These are phyloP conservation scores for Trogon surrucura DNA, from an alignment of 2,113 vertebrate species.

Conservation along the genomic window DNA sequence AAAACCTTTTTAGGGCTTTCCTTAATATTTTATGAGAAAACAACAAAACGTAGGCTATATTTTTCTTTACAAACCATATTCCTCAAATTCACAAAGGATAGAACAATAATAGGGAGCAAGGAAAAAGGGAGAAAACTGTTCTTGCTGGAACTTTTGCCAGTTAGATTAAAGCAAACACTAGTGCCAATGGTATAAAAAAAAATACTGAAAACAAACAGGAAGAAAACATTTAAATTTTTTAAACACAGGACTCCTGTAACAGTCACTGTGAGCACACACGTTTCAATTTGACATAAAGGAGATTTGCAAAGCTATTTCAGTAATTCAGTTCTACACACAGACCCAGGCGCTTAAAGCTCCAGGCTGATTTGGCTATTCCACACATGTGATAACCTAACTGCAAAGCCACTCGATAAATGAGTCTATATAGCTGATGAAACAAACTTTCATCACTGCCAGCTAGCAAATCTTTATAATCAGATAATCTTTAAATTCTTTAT, in stretches of 20 bases:
- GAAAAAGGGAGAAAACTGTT: neutral
- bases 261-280: neutral
- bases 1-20: neutral
- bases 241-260: neutral
- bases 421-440: conserved; percentile 20
- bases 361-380: neutral
- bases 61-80: neutral
- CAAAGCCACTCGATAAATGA: conserved; percentile 43
- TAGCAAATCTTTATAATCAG: conserved; percentile 25
- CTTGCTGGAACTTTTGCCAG: neutral
- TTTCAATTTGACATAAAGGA: neutral
- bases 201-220: neutral
- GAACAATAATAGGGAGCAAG: neutral
- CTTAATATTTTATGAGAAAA: neutral
- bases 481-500: conserved; percentile 34
- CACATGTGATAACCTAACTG: neutral
- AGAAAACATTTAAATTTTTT: neutral
- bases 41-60: neutral
- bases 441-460: neutral
- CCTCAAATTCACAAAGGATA: neutral
- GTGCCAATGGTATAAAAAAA: neutral
- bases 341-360: neutral
- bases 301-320: neutral
- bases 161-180: neutral
- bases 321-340: neutral